Evolutionary conservation across 2,888 invertebrate species (phyloP).

Genomic region (Malachius bipustulatus): DNA sequence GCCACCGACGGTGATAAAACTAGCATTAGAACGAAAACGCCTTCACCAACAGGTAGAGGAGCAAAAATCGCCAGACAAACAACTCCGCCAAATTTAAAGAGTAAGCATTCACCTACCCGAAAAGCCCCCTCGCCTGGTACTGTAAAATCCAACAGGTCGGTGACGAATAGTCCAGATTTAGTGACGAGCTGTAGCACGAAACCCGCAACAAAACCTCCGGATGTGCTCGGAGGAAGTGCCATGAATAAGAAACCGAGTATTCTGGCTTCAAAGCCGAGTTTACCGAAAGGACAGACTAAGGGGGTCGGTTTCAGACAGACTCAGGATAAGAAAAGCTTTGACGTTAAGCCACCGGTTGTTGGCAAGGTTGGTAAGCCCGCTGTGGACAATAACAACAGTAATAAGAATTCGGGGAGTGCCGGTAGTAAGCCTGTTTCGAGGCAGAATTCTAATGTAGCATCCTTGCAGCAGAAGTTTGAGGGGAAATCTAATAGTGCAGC

Average conservation of each 20-base stretch:
- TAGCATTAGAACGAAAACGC: constrained; percentile 18
- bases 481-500: constrained; percentile 30
- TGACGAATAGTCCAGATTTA: constrained; percentile 55
- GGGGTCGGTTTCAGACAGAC: constrained; percentile 35
- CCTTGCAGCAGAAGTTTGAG: constrained; percentile 70
- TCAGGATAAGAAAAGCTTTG: constrained; percentile 26
- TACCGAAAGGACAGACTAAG: constrained; percentile 39
- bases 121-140: constrained; percentile 20
- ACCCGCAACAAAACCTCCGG: constrained; percentile 47
- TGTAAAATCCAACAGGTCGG: constrained; percentile 26
- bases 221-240: constrained; percentile 43
- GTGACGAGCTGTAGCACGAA: constrained; percentile 53
- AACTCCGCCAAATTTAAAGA: constrained; percentile 41
- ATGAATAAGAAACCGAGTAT: constrained; percentile 27
- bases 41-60: constrained; percentile 17
- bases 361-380: constrained; percentile 16
- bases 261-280: constrained; percentile 30
- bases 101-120: constrained; percentile 30
- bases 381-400: constrained; percentile 18
- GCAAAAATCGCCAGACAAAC: constrained; percentile 23
- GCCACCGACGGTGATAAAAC: constrained; percentile 12
- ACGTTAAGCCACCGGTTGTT: constrained; percentile 33
- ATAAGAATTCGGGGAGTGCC: constrained; percentile 24
- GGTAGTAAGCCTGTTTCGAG: constrained; percentile 41
- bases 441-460: constrained; percentile 57